Percentiles rank a stretch among this genome's conserved stretches.
Evolutionary conservation across 2,113 vertebrate genomes (phyloP).

Genomic region (Microcebus ravelobensis): DNA sequence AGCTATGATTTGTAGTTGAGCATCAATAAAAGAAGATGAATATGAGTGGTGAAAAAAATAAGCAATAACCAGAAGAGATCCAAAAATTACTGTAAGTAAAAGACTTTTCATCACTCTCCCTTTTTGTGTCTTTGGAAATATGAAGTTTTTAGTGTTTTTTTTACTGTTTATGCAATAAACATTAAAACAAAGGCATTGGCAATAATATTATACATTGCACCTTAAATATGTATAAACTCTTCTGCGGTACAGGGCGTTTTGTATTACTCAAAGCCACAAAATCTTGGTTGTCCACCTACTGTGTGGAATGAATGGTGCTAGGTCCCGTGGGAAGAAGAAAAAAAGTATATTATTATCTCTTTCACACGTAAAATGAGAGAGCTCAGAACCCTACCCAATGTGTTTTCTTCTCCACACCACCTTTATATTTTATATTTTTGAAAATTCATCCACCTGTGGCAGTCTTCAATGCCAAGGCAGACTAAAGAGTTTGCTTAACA

Average conservation of each 20-base stretch:
- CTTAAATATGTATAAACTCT: background rate
- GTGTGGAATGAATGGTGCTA: background rate
- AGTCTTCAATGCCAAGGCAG: background rate
- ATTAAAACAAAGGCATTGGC: background rate
- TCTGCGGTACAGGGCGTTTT: background rate
- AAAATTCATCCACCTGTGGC: background rate
- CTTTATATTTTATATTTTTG: constrained; percentile 28
- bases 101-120: constrained; percentile 24
- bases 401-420: background rate
- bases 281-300: background rate
- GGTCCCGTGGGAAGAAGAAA: background rate
- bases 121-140: constrained; percentile 15
- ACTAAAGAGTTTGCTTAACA: background rate
- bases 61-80: constrained; percentile 50
- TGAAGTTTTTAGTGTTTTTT: background rate
- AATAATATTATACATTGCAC: background rate
- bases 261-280: constrained; percentile 1
- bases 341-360: background rate
- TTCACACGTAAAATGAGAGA: background rate
- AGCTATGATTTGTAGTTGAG: constrained; percentile 51
- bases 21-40: constrained; percentile 61
- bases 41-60: constrained; percentile 45
- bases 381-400: background rate
- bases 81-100: constrained; percentile 54
- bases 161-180: background rate